Percentiles rank a stretch among this genome's conserved stretches.
Evolutionary conservation across 2,113 vertebrate species (phyloP).

Genomic region (Siniperca knerii): DNA sequence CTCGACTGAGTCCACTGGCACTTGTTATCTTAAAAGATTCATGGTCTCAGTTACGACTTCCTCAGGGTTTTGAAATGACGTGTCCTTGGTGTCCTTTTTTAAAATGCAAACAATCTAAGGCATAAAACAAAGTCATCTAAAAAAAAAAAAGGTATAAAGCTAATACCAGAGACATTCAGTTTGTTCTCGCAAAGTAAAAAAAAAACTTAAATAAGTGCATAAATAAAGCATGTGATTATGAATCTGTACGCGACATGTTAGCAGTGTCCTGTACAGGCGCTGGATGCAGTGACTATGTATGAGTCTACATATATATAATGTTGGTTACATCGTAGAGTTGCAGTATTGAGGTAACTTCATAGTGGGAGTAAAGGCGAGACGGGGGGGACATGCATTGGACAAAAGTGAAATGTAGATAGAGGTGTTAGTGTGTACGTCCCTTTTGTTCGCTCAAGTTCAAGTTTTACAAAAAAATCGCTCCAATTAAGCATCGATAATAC

Average conservation of each 20-base stretch:
- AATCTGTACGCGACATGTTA: slow-evolving; percentile 48
- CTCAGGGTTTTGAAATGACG: slow-evolving; percentile 17
- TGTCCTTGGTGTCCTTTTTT: slow-evolving; percentile 72
- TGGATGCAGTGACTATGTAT: slow-evolving; percentile 38
- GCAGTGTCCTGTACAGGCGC: slow-evolving; percentile 41
- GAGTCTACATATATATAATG: slow-evolving; percentile 52
- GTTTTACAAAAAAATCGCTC: slow-evolving; percentile 51
- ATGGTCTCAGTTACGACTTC: slow-evolving; percentile 23
- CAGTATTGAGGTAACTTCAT: slow-evolving; percentile 71
- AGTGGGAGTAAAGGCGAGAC: slow-evolving; percentile 36
- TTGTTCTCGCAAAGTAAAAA: slow-evolving; percentile 63
- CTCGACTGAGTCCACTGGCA: slow-evolving; percentile 64
- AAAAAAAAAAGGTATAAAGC: slow-evolving; percentile 71
- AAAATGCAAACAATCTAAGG: slow-evolving; percentile 71
- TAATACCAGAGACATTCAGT: slow-evolving; percentile 81
- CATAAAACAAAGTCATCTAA: slow-evolving; percentile 57
- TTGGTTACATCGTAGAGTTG: slow-evolving; percentile 48
- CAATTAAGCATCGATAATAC: slow-evolving; percentile 43
- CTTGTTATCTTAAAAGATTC: slow-evolving; percentile 58
- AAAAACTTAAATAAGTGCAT: slow-evolving; percentile 77
- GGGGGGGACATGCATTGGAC: slow-evolving; percentile 52
- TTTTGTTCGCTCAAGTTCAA: slow-evolving; percentile 64
- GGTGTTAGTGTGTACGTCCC: slow-evolving; percentile 61
- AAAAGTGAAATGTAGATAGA: slow-evolving; percentile 49
- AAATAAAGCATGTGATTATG: slow-evolving; percentile 69